Conservation (phyloP, 2,797 vertebrate genomes). For the Rhinogobio ventralis region DNA sequence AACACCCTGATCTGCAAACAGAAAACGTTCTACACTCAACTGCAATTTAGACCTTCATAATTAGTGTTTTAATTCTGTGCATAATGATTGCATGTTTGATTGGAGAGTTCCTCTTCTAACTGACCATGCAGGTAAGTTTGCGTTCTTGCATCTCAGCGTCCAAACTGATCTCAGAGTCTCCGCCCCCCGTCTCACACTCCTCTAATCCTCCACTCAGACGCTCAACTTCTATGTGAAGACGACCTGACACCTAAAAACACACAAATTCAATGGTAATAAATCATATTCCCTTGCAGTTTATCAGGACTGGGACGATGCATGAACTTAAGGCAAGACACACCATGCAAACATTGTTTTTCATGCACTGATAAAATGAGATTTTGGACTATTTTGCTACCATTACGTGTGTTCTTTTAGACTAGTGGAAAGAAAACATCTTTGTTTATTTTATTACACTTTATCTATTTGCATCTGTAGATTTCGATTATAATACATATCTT, state of each 20-base stretch:
- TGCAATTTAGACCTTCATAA: not conserved
- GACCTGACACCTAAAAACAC: constrained; percentile 86
- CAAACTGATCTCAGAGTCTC: constrained; percentile 77
- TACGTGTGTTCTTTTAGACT: not conserved
- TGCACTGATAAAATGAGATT: not conserved
- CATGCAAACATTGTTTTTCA: not conserved
- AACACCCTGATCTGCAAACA: constrained; percentile 89
- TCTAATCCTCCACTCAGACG: constrained; percentile 86
- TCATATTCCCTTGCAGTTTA: not conserved
- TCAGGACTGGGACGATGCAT: not conserved
- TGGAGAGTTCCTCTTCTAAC: not conserved
- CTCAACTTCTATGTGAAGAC: constrained; percentile 91
- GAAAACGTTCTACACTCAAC: not conserved
- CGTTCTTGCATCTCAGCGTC: constrained; percentile 86
- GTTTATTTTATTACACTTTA: not conserved
- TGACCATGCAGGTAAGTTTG: constrained; percentile 92
- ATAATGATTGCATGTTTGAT: not conserved
- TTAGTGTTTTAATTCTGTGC: not conserved
- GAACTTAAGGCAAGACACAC: not conserved
- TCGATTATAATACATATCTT: not conserved
- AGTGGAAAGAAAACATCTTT: not conserved
- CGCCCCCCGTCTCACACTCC: constrained; percentile 85
- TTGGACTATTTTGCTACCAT: not conserved
- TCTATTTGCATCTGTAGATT: not conserved
- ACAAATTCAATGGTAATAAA: not conserved